These are phyloP conservation scores for Chaenogobius annularis DNA, from an alignment of 2,113 vertebrate species.

Conservation along the genomic window DNA sequence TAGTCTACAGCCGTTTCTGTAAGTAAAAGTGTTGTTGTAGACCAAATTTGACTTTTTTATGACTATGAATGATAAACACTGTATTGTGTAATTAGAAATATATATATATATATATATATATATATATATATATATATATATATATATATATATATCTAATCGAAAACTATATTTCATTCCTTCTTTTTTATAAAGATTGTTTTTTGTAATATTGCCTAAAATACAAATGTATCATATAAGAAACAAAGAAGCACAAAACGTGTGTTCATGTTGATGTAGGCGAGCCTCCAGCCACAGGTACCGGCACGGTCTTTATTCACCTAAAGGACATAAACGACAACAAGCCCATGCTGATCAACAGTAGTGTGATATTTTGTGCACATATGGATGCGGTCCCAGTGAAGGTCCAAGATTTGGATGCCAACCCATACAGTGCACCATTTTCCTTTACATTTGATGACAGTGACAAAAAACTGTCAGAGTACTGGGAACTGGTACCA, in stretches of 20 bases:
- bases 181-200: too few relatives aligned
- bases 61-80: too few relatives aligned
- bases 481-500: conserved; percentile 75
- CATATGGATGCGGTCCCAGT: conserved; percentile 56
- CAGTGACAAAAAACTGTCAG: conserved; percentile 23
- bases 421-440: conserved; percentile 66
- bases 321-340: conserved; percentile 79
- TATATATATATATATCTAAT: too few relatives aligned
- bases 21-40: too few relatives aligned
- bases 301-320: conserved; percentile 71
- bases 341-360: conserved; percentile 55
- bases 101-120: too few relatives aligned
- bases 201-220: neutral
- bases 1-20: too few relatives aligned
- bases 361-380: conserved; percentile 62
- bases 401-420: conserved; percentile 57
- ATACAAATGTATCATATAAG: too few relatives aligned
- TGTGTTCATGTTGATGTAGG: conserved; percentile 47
- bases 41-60: too few relatives aligned
- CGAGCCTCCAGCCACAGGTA: conserved; percentile 70
- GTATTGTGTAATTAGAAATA: too few relatives aligned
- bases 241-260: neutral
- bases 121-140: too few relatives aligned
- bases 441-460: conserved; percentile 74
- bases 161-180: too few relatives aligned